phyloP scores from a whole-genome alignment of 2,888 invertebrate species.

The Pollenia griseotomentosa region DNA sequence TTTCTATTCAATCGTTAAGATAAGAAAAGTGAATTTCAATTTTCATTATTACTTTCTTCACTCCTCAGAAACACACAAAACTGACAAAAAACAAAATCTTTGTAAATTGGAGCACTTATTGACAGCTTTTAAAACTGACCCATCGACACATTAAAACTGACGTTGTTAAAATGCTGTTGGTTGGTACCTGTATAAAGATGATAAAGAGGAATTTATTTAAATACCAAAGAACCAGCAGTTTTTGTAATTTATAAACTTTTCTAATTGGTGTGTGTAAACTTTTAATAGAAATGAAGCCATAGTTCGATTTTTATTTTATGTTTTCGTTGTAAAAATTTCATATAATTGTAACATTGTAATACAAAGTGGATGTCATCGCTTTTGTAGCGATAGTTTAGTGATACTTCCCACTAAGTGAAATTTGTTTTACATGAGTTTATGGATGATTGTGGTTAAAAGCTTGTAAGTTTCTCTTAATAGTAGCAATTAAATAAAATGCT shows the following conservation, averaged over 20 bases:
- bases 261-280: slow-evolving; percentile 31
- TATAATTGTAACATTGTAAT: background rate
- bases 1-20: slow-evolving; percentile 52
- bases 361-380: background rate
- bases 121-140: slow-evolving; percentile 50
- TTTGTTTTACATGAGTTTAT: slow-evolving; percentile 11
- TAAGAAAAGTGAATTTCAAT: slow-evolving; percentile 55
- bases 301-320: slow-evolving; percentile 24
- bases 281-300: slow-evolving; percentile 11
- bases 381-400: background rate
- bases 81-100: background rate
- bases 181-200: background rate
- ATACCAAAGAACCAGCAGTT: too few relatives aligned
- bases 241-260: slow-evolving; percentile 19
- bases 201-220: background rate
- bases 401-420: slow-evolving; percentile 16
- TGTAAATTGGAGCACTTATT: slow-evolving; percentile 62
- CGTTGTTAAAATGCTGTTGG: background rate
- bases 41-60: slow-evolving; percentile 53
- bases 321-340: slow-evolving; percentile 5
- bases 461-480: too few relatives aligned
- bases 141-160: slow-evolving; percentile 38
- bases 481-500: too few relatives aligned
- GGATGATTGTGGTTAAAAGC: too few relatives aligned
- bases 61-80: slow-evolving; percentile 15